These are phyloP conservation scores for Clusia tigrina DNA, from an alignment of 2,888 invertebrate genomes.

Conservation along the genomic window DNA sequence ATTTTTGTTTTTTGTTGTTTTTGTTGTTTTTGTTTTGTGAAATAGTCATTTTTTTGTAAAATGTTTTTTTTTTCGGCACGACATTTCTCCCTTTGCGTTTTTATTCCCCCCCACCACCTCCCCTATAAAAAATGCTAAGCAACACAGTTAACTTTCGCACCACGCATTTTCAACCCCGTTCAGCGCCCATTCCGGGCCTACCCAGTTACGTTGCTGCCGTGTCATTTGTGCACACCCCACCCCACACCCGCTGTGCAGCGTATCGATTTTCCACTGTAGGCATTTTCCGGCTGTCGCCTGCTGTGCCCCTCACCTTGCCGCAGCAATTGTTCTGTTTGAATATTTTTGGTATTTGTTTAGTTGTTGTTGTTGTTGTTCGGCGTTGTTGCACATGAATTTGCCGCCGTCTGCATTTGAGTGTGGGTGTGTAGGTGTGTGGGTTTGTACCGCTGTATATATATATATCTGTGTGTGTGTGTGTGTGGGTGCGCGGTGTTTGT, in stretches of 20 bases:
- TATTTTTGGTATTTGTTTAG: not conserved
- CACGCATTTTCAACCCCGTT: not conserved
- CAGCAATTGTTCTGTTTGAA: not conserved
- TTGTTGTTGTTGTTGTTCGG: constrained; percentile 2
- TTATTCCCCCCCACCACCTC: not conserved
- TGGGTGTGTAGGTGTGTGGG: not conserved
- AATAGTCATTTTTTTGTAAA: no score
- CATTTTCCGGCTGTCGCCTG: not conserved
- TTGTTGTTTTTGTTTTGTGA: no score
- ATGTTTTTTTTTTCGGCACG: no score
- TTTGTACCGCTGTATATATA: not conserved
- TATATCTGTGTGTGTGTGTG: not conserved
- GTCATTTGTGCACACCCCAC: not conserved
- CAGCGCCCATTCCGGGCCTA: no score
- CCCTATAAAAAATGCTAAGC: not conserved
- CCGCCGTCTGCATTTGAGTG: no score
- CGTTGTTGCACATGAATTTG: constrained; percentile 1
- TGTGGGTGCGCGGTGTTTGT: not conserved
- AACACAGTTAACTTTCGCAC: not conserved
- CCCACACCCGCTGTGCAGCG: not conserved
- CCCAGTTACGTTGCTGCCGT: no score
- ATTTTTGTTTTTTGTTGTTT: no score
- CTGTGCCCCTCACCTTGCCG: not conserved
- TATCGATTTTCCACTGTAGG: not conserved
- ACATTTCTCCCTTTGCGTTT: not conserved